These are phyloP conservation scores for Scopus umbretta DNA, from an alignment of 2,113 vertebrate species.

Conservation along the genomic window DNA sequence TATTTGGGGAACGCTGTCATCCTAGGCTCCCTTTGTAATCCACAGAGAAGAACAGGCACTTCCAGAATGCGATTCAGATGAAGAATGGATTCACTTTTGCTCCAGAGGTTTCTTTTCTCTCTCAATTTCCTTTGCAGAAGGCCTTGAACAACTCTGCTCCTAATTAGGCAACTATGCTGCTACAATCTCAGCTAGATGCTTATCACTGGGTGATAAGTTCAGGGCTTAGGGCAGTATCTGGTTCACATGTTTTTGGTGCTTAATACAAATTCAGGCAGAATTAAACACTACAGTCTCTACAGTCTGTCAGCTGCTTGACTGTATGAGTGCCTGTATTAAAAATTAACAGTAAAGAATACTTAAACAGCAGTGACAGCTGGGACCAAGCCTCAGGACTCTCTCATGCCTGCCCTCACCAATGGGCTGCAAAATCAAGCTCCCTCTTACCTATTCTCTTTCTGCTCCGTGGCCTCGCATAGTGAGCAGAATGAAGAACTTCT, in stretches of 20 bases:
- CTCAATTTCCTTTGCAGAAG: background rate
- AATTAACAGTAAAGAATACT: slow-evolving; percentile 52
- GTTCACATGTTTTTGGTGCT: background rate
- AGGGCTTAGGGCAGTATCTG: background rate
- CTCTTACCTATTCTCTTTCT: slow-evolving; percentile 43
- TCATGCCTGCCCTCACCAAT: slow-evolving; percentile 28
- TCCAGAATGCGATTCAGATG: background rate
- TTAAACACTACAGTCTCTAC: background rate
- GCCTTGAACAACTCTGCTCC: background rate
- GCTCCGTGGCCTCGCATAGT: background rate
- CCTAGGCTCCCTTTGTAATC: background rate
- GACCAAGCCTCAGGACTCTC: slow-evolving; percentile 39
- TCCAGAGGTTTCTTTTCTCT: background rate
- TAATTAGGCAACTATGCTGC: background rate
- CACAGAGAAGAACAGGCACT: background rate
- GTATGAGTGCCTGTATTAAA: slow-evolving; percentile 17
- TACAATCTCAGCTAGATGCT: background rate
- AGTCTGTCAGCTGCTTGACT: slow-evolving; percentile 15
- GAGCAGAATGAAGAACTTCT: slow-evolving; percentile 52
- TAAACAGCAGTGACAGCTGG: slow-evolving; percentile 31
- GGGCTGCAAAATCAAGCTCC: slow-evolving; percentile 49
- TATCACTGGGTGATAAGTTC: background rate
- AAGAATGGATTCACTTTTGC: background rate
- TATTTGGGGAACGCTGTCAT: background rate
- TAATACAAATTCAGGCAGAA: slow-evolving; percentile 8